Percentiles rank a stretch among this genome's conserved stretches.
Conservation (phyloP, 2,888 invertebrate species). For the Diaprepes abbreviatus region DNA sequence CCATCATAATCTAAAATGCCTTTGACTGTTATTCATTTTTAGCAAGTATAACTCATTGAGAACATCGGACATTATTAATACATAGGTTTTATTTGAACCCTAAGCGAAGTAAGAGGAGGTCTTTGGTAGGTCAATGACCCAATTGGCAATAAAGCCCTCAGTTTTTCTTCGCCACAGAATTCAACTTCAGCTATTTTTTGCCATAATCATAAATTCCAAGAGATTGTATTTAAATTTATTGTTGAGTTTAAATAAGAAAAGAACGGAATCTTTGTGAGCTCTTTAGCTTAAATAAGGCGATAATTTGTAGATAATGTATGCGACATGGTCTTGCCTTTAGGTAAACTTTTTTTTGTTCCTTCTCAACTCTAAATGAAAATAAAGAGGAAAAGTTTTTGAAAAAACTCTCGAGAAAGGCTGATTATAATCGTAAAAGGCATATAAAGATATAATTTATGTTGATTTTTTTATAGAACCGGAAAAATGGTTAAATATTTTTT, state of each 20-base stretch:
- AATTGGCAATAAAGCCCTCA: no score
- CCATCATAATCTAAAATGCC: no score
- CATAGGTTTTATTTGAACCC: no score
- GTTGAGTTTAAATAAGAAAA: background rate
- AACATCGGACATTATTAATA: no score
- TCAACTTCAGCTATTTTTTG: no score
- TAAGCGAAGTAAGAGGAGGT: no score
- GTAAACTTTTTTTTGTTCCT: conserved; percentile 15
- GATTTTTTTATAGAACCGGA: background rate
- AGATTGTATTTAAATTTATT: background rate
- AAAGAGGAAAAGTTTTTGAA: conserved; percentile 24
- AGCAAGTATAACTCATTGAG: no score
- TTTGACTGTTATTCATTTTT: no score
- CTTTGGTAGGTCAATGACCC: no score
- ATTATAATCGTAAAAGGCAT: conserved; percentile 26
- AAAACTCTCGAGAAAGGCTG: conserved; percentile 13
- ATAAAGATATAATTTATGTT: conserved; percentile 25
- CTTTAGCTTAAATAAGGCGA: conserved; percentile 3
- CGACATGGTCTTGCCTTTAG: conserved; percentile 9
- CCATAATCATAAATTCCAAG: no score
- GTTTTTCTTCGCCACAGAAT: no score
- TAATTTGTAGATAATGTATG: conserved; percentile 28
- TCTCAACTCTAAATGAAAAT: conserved; percentile 17
- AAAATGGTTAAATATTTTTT: conserved; percentile 1
- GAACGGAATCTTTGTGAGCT: background rate